Evolutionary conservation across 2,797 vertebrate genomes (phyloP).

Genomic region (Rhynchonycteris naso): DNA sequence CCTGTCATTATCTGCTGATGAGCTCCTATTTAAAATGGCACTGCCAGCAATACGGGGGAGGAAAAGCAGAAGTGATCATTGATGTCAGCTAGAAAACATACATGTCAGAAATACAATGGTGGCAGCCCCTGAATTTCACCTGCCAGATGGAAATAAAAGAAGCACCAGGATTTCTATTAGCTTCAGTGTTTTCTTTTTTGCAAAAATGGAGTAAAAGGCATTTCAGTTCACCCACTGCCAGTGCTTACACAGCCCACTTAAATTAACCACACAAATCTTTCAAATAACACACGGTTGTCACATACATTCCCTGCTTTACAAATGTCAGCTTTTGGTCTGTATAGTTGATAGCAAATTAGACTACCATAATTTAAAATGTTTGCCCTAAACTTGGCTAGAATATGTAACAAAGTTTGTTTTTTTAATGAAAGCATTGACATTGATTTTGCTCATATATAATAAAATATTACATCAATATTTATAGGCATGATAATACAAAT

Average conservation of each 20-base stretch:
- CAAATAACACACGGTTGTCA: not conserved
- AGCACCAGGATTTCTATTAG: constrained; percentile 7
- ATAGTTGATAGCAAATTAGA: constrained; percentile 42
- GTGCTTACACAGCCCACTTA: not conserved
- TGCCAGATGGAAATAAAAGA: constrained; percentile 46
- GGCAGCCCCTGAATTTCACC: constrained; percentile 27
- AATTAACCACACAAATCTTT: not conserved
- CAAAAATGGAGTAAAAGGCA: not conserved
- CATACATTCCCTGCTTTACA: not conserved
- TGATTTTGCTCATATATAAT: not conserved
- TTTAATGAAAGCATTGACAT: not conserved
- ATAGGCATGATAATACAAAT: not conserved
- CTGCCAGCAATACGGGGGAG: not conserved
- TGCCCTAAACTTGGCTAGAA: constrained; percentile 29
- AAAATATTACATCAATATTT: constrained; percentile 4
- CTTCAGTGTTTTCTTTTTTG: not conserved
- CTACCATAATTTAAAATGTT: not conserved
- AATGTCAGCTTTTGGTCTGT: constrained; percentile 44
- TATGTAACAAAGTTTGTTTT: not conserved
- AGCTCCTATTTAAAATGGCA: constrained; percentile 49
- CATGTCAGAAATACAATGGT: not conserved
- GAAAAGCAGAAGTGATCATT: not conserved
- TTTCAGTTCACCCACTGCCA: not conserved
- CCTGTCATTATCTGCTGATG: constrained; percentile 44
- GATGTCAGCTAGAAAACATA: not conserved